Percentiles rank a stretch among this genome's conserved stretches.
phyloP scores from a whole-genome alignment of 2,888 invertebrate genomes.

The Acheta domesticus region DNA sequence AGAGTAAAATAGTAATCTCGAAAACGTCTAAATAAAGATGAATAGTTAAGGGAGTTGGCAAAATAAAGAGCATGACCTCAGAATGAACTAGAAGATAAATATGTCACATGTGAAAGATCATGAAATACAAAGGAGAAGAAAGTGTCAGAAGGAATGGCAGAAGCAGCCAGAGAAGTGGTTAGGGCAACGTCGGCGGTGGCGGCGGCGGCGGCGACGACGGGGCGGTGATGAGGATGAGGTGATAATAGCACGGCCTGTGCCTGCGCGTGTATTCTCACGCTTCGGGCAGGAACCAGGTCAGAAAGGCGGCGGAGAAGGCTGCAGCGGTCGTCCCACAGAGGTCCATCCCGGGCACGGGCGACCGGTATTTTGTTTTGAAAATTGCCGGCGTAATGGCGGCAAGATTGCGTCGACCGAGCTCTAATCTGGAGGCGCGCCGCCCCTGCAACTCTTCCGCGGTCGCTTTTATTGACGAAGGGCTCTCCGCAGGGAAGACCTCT shows the following conservation, averaged over 20 bases:
- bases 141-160: no score
- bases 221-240: background rate
- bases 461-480: background rate
- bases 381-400: constrained; percentile 8
- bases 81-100: no score
- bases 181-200: no score
- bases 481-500: no score
- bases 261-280: background rate
- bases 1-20: no score
- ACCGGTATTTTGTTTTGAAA: background rate
- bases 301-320: background rate
- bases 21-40: no score
- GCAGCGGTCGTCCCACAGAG: background rate
- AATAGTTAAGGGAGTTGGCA: no score
- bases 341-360: background rate
- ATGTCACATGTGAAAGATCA: no score
- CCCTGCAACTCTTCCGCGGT: background rate
- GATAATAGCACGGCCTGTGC: background rate
- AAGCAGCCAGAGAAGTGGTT: no score
- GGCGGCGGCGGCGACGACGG: no score
- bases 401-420: background rate
- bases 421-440: background rate
- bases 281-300: background rate
- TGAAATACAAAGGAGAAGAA: no score
- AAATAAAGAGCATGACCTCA: no score